These are phyloP conservation scores for Stomatorhinus walkeri DNA, from an alignment of 2,797 vertebrate genomes.

Conservation along the genomic window DNA sequence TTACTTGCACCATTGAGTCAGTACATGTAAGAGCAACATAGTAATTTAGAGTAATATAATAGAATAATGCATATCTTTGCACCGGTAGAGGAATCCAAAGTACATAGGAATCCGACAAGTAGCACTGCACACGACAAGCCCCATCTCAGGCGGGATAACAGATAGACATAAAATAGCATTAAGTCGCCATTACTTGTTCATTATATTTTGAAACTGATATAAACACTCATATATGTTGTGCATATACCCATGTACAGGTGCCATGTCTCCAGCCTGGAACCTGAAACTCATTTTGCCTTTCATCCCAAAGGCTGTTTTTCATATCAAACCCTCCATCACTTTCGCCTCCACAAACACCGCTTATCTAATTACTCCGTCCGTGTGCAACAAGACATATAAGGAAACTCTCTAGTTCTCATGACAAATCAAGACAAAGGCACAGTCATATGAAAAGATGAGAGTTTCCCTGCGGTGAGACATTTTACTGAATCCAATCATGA, in stretches of 20 bases:
- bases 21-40: neutral
- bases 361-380: neutral
- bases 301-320: neutral
- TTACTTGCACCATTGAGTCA: neutral
- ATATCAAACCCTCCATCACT: neutral
- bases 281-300: neutral
- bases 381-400: neutral
- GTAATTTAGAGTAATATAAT: neutral
- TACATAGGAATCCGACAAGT: neutral
- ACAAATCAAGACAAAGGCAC: neutral
- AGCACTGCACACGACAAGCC: neutral
- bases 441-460: neutral
- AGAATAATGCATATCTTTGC: neutral
- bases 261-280: neutral
- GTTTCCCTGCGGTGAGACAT: neutral
- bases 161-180: neutral
- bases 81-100: neutral
- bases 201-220: neutral
- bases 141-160: neutral
- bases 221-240: neutral
- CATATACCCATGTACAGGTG: neutral
- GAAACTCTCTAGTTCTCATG: neutral
- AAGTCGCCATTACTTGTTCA: neutral
- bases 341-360: neutral
- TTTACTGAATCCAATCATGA: neutral